A percentile compares a stretch with the other conserved stretches of the same genome.
Conservation (phyloP, 2,888 invertebrate species). For the Lacanobia wlatinum region DNA sequence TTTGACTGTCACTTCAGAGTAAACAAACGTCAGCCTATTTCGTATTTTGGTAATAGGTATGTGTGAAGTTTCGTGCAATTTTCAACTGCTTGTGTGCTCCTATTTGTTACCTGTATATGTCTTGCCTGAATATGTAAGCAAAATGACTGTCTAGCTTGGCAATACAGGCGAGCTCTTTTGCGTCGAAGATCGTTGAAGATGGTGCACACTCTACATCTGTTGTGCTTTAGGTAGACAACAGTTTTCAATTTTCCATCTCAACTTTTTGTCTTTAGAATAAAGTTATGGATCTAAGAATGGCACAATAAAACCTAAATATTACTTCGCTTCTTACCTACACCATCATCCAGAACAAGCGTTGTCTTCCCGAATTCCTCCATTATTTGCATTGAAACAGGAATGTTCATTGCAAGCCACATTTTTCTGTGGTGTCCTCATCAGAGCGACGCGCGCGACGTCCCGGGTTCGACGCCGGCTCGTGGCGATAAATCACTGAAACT, state of each 20-base stretch:
- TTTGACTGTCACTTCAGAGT: background rate
- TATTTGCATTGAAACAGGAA: slow-evolving; percentile 5
- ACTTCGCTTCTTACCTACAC: background rate
- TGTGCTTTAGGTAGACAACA: too few species aligned
- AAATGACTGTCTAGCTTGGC: too few species aligned
- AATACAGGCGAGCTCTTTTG: too few species aligned
- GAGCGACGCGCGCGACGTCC: slow-evolving; percentile 26
- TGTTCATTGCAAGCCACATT: slow-evolving; percentile 32
- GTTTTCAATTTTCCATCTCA: too few species aligned
- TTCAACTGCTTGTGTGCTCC: background rate
- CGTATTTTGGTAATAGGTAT: too few species aligned
- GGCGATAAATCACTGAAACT: slow-evolving; percentile 66
- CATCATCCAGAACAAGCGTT: background rate
- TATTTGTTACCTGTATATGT: too few species aligned
- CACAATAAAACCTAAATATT: background rate
- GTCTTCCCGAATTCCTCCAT: background rate
- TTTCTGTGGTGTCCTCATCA: slow-evolving; percentile 32
- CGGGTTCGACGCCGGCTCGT: slow-evolving; percentile 37
- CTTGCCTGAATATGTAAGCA: too few species aligned
- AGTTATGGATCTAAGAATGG: background rate
- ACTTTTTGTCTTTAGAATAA: too few species aligned
- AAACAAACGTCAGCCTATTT: background rate
- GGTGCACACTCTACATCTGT: too few species aligned
- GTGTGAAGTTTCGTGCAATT: too few species aligned
- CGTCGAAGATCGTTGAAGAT: too few species aligned